These are phyloP conservation scores for Acrossocheilus wenchowensis DNA, from an alignment of 2,797 vertebrate genomes.

Conservation along the genomic window DNA sequence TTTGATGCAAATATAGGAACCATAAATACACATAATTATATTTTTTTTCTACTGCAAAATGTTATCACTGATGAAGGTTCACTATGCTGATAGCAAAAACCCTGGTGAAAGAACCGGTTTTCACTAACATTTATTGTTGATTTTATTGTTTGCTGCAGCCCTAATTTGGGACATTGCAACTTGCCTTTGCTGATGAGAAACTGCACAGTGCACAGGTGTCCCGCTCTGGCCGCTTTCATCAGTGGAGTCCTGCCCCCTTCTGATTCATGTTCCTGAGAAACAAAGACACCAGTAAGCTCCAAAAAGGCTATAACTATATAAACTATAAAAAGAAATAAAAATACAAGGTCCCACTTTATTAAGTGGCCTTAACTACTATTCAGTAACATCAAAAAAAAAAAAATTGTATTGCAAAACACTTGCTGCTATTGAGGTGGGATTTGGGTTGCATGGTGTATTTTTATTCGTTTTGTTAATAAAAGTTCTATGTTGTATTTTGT, in stretches of 20 bases:
- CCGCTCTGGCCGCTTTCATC: constrained; percentile 98
- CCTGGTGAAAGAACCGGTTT: background rate
- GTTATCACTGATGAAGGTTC: background rate
- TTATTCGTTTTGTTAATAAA: too few species aligned
- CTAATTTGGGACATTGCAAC: background rate
- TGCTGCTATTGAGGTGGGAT: too few species aligned
- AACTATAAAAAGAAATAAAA: background rate
- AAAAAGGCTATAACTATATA: background rate
- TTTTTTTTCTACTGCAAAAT: background rate
- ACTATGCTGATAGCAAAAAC: background rate
- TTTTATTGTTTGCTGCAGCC: background rate
- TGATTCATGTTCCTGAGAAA: constrained; percentile 93
- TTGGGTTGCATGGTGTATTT: too few species aligned
- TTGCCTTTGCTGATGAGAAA: constrained; percentile 99
- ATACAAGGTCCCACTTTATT: too few species aligned
- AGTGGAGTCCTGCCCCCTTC: constrained; percentile 97
- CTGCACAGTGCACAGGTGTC: constrained; percentile 98
- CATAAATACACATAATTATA: background rate
- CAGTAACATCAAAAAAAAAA: too few species aligned
- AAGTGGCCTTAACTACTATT: too few species aligned
- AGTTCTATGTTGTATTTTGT: too few species aligned
- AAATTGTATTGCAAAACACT: too few species aligned
- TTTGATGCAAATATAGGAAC: background rate
- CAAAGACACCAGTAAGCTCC: constrained; percentile 19
- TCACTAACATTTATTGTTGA: background rate